Conservation (phyloP, 2,797 vertebrate genomes). For the Meda fulgida region DNA sequence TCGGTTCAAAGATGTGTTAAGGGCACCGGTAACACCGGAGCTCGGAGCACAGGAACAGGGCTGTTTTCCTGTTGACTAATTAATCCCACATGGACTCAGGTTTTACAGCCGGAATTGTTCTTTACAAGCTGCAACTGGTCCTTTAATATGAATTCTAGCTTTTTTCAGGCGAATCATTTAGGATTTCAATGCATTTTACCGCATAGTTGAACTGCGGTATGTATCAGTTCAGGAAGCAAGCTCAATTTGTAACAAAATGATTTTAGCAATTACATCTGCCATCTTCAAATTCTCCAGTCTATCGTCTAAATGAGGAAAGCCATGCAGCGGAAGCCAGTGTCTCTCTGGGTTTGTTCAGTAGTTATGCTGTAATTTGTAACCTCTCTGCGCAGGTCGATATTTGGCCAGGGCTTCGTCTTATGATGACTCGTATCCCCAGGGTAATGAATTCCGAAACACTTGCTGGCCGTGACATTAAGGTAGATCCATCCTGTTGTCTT, state of each 20-base stretch:
- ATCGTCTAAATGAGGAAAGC: constrained; percentile 28
- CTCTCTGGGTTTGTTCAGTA: constrained; percentile 43
- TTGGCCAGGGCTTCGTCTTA: constrained; percentile 24
- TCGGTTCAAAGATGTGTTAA: constrained; percentile 15
- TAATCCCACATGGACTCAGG: constrained; percentile 50
- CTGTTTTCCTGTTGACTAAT: constrained; percentile 53
- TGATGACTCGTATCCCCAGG: constrained; percentile 1
- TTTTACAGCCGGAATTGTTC: constrained; percentile 35
- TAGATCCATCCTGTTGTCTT: constrained; percentile 41
- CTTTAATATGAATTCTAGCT: neutral
- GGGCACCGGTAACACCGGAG: constrained; percentile 18
- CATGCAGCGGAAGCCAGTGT: constrained; percentile 39
- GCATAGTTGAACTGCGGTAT: neutral
- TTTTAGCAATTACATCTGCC: neutral
- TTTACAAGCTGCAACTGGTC: constrained; percentile 8
- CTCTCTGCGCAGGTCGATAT: constrained; percentile 41
- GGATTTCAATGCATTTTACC: neutral
- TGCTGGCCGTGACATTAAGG: constrained; percentile 29
- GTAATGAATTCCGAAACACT: constrained; percentile 46
- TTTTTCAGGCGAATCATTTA: neutral
- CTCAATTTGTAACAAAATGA: constrained; percentile 25
- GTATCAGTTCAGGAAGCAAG: neutral
- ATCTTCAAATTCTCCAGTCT: constrained; percentile 21
- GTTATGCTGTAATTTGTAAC: constrained; percentile 40
- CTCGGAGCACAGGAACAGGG: constrained; percentile 44